A percentile compares a stretch with the other conserved stretches of the same genome.
Conservation (phyloP, 2,797 vertebrate genomes). For the Onychomys torridus region DNA sequence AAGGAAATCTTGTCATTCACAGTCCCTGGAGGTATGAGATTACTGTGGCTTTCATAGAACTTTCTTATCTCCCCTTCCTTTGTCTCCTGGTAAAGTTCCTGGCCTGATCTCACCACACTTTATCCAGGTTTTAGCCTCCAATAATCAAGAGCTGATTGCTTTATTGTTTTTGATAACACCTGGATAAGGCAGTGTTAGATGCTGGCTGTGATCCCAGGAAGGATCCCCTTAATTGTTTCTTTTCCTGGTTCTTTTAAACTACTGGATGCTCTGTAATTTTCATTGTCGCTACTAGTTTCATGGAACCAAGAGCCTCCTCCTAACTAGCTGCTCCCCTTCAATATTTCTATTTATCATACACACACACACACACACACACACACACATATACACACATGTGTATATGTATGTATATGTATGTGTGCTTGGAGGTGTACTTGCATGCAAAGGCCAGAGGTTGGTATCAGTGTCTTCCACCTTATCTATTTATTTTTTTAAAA, state of each 20-base stretch:
- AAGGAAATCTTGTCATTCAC: not conserved
- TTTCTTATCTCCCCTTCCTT: not conserved
- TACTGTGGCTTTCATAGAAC: not conserved
- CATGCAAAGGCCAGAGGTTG: not conserved
- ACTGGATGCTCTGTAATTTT: not conserved
- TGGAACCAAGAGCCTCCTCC: not conserved
- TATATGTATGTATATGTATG: not conserved
- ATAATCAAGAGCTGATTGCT: not conserved
- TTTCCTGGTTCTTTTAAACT: not conserved
- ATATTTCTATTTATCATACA: not conserved
- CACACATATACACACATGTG: too few species aligned
- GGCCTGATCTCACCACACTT: not conserved
- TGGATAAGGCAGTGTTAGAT: not conserved
- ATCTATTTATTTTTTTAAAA: not conserved
- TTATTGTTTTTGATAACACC: not conserved
- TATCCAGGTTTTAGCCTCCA: not conserved
- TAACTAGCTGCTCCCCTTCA: not conserved
- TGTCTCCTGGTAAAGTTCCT: not conserved
- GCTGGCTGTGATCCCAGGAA: not conserved
- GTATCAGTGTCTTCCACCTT: not conserved
- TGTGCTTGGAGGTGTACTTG: not conserved
- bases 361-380: too few species aligned
- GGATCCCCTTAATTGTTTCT: not conserved
- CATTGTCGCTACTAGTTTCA: not conserved
- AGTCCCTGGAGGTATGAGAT: not conserved